These are phyloP conservation scores for Plagodis pulveraria DNA, from an alignment of 2,888 invertebrate species.

Conservation along the genomic window DNA sequence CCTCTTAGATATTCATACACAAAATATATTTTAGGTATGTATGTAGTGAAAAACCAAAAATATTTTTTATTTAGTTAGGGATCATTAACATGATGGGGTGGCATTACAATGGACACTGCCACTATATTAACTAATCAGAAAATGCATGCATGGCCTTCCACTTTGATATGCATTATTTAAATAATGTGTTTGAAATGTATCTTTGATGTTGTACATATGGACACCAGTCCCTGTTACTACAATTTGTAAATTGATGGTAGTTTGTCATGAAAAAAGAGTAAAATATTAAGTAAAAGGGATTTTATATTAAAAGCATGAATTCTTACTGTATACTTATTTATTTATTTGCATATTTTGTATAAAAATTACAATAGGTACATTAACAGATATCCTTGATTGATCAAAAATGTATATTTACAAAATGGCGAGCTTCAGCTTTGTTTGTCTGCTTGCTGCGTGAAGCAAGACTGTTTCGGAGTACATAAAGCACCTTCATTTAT, in stretches of 20 bases:
- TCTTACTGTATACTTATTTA: conserved; percentile 55
- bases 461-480: conserved; percentile 48
- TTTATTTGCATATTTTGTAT: conserved; percentile 82
- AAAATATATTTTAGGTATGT: too few relatives aligned
- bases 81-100: too few relatives aligned
- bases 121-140: too few relatives aligned
- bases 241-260: background rate
- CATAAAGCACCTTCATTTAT: conserved; percentile 70
- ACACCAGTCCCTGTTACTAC: too few relatives aligned
- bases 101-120: too few relatives aligned
- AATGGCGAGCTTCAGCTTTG: conserved; percentile 70
- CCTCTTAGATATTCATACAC: too few relatives aligned
- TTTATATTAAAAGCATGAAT: conserved; percentile 20
- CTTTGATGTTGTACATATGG: too few relatives aligned
- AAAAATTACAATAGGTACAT: conserved; percentile 81
- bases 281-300: background rate
- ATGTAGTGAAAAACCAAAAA: too few relatives aligned
- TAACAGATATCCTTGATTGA: conserved; percentile 68
- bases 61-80: too few relatives aligned
- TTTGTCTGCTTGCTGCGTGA: conserved; percentile 50
- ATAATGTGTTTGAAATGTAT: background rate
- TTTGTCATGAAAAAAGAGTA: background rate
- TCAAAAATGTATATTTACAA: conserved; percentile 71
- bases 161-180: background rate
- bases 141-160: too few relatives aligned